Evolutionary conservation across 2,113 vertebrate species (phyloP), one percentile per base, ranked within the genome.

Genomic region (Chloropsis hardwickii): DNA sequence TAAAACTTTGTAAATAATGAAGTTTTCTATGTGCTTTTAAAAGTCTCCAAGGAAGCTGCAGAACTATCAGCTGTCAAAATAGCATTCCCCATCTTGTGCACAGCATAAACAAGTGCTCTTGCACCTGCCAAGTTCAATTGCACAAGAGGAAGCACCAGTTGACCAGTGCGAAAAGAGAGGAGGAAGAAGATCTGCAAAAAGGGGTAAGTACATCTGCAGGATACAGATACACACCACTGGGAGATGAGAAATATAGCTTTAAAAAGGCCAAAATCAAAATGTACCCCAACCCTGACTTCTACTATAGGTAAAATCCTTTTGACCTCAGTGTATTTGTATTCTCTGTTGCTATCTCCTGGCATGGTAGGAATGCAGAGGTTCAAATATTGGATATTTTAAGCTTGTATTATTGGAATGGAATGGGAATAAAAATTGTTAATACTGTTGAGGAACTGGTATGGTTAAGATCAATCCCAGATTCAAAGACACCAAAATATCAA

Each of bases 1-100:
- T 73, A 92, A 88, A 83, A 4, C 62, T 73, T 88, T 80, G 79
- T 88, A 83, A 94, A 92, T 83, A 82, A 88, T 76, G 44, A 93
- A 53, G 40, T 65, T 72, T 85, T 76, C 66, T 76, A 24, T 57
- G 66, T 86, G 71, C 67, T 94, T 96, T 94, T 86, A 93, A 80
- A 92, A 82, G 45, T 23, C 71, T 92, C 92, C 15, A 72, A 93
- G 74, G 90, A 80, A 83, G 57, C 74, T 88, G n/a, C 48, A 72
- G 57, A 67, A 61, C 66, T 93, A 71, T 82, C 83, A 92, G 20
- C 57, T 93, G 85, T 92, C 79, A 85, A 81, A 90, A 80, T 9
- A 86, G 3, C 25, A 42, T 79, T 76, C 39, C 33, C 81, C 39
- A 88, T 39, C 37, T 86, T 92, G 37, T 39, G 62, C 35, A 61